A percentile compares a stretch with the other conserved stretches of the same genome.
These are phyloP conservation scores for Procambarus clarkii DNA, from an alignment of 1,140 invertebrate genomes.

Conservation along the genomic window DNA sequence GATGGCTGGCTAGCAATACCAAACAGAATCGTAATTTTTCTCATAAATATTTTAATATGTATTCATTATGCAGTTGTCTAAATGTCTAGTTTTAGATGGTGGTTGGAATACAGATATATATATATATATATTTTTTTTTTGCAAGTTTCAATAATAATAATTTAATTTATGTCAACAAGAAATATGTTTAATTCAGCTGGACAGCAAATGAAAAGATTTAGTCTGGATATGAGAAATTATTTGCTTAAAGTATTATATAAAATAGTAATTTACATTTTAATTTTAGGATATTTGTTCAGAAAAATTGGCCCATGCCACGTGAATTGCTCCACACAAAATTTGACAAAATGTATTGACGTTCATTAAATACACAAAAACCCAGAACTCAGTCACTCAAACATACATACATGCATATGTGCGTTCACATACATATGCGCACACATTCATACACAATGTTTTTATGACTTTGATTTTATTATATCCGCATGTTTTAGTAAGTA, in stretches of 20 bases:
- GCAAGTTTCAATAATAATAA: background rate
- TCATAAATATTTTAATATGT: too few relatives aligned
- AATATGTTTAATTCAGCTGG: constrained; percentile 1
- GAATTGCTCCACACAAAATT: background rate
- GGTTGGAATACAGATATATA: too few relatives aligned
- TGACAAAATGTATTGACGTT: background rate
- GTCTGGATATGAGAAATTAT: background rate
- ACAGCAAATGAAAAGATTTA: constrained; percentile 3
- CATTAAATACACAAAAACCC: background rate
- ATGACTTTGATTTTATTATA: too few relatives aligned
- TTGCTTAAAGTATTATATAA: background rate
- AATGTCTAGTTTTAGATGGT: too few relatives aligned
- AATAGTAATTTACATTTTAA: constrained; percentile 7
- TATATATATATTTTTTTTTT: background rate
- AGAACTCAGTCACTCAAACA: too few relatives aligned
- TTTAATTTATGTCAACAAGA: background rate
- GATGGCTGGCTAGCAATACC: too few relatives aligned
- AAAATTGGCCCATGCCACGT: background rate
- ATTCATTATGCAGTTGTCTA: too few relatives aligned
- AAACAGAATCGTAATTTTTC: too few relatives aligned
- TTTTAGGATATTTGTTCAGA: constrained; percentile 15
- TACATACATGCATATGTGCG: too few relatives aligned
- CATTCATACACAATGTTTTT: too few relatives aligned
- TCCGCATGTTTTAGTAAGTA: too few relatives aligned
- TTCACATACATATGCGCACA: too few relatives aligned